Evolutionary conservation across 2,888 invertebrate genomes (phyloP).

Genomic region (Belgica antarctica): DNA sequence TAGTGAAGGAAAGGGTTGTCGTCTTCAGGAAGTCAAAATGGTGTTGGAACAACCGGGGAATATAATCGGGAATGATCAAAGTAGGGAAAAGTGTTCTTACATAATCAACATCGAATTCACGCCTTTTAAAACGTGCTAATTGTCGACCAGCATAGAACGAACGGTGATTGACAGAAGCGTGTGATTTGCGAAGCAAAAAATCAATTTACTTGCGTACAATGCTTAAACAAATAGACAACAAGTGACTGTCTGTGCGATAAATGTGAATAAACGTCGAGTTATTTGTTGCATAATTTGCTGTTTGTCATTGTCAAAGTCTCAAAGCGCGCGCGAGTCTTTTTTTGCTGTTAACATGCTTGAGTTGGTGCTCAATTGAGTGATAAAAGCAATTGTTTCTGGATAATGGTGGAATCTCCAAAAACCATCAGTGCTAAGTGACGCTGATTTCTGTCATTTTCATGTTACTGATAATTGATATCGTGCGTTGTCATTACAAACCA

Average conservation of each 20-base stretch:
- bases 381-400: neutral
- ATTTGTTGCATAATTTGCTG: constrained; percentile 30
- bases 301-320: neutral
- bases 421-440: neutral
- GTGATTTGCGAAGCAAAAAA: neutral
- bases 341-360: constrained; percentile 1
- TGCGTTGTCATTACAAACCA: neutral
- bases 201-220: constrained; percentile 2
- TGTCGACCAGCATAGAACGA: neutral
- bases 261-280: neutral
- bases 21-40: constrained; percentile 28
- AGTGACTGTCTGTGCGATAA: neutral
- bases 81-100: constrained; percentile 9
- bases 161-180: neutral
- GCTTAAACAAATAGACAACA: neutral
- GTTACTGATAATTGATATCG: neutral
- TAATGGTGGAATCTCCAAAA: no score
- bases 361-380: constrained; percentile 5
- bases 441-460: neutral
- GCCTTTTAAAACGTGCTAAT: neutral
- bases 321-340: neutral
- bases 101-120: neutral
- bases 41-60: constrained; percentile 25
- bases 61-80: constrained; percentile 3
- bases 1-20: neutral